Evolutionary conservation across 2,113 vertebrate species (phyloP).

Genomic region (Zapornia atra): DNA sequence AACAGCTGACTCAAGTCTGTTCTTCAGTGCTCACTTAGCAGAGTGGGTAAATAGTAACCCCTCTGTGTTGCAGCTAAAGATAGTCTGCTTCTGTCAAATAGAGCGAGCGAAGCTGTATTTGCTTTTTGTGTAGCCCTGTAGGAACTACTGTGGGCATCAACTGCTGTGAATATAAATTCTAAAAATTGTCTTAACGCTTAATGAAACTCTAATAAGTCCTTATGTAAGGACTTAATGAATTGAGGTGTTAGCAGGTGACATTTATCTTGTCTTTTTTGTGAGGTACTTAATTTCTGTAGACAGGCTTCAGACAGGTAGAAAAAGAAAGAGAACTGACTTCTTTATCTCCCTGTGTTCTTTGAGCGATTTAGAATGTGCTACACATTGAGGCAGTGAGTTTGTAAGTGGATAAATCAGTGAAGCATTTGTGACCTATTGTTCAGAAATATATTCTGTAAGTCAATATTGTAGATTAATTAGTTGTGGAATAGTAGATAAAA

Average conservation of each 20-base stretch:
- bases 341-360: neutral
- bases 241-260: neutral
- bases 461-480: neutral
- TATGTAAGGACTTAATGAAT: constrained; percentile 8
- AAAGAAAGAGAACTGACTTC: neutral
- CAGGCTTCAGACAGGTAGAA: neutral
- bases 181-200: neutral
- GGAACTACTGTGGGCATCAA: neutral
- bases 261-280: neutral
- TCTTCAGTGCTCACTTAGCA: neutral
- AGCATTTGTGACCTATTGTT: neutral
- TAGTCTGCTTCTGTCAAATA: neutral
- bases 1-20: neutral
- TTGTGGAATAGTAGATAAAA: neutral
- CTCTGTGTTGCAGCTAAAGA: neutral
- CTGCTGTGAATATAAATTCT: neutral
- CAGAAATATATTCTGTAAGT: neutral
- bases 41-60: neutral
- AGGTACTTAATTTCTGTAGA: neutral
- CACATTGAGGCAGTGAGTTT: neutral
- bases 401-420: neutral
- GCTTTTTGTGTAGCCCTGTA: neutral
- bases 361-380: neutral
- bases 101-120: neutral
- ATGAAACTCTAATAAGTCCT: neutral